Evolutionary conservation across 2,113 vertebrate genomes (phyloP).

Genomic region (Perca fluviatilis): DNA sequence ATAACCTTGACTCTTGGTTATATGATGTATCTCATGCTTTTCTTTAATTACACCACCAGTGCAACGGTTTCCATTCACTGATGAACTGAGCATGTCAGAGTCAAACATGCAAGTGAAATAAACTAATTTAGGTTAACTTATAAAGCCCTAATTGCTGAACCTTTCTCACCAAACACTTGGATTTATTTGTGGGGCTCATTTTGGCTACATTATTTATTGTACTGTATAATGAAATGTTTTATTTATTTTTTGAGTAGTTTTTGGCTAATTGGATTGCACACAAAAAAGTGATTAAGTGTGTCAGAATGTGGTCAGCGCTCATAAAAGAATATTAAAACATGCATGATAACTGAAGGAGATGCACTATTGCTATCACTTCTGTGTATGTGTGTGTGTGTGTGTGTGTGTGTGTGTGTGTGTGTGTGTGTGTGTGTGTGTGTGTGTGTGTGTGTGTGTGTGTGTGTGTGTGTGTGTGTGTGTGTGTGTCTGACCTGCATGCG

Average conservation of each 20-base stretch:
- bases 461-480: neutral
- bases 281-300: neutral
- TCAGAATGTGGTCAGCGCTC: too few relatives aligned
- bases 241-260: neutral
- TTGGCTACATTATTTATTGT: neutral
- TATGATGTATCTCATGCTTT: neutral
- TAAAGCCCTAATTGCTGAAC: neutral
- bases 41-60: neutral
- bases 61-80: neutral
- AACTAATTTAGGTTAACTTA: neutral
- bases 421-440: too few relatives aligned
- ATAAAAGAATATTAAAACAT: too few relatives aligned
- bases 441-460: neutral
- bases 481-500: conserved; percentile 91
- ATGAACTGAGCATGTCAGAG: neutral
- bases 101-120: neutral
- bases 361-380: neutral
- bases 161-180: neutral
- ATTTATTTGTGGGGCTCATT: neutral
- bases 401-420: too few relatives aligned
- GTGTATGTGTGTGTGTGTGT: neutral
- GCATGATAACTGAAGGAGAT: neutral
- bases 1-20: neutral
- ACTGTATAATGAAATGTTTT: neutral
- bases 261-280: neutral